A percentile compares a stretch with the other conserved stretches of the same genome.
Evolutionary conservation across 2,888 invertebrate species (phyloP).

Genomic region (Romanomermis culicivorax): DNA sequence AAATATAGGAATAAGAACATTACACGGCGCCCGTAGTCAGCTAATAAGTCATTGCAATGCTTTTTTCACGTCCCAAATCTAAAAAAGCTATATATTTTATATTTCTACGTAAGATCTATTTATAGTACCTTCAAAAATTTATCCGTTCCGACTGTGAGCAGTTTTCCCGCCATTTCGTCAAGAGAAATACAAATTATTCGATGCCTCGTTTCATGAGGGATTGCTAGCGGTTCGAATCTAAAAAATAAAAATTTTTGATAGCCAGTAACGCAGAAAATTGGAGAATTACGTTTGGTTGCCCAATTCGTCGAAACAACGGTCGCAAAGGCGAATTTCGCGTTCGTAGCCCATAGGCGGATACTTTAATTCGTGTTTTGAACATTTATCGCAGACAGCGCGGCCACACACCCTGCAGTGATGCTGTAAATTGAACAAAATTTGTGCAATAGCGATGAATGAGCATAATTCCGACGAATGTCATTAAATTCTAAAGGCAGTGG

Average conservation of each 20-base stretch:
- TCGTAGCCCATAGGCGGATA: slow-evolving; percentile 95
- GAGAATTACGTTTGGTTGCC: not conserved
- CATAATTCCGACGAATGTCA: slow-evolving; percentile 10
- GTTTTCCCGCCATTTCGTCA: slow-evolving; percentile 62
- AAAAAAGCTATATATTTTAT: too few species aligned
- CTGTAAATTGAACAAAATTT: slow-evolving; percentile 20
- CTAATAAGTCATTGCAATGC: not conserved
- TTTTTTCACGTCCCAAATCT: slow-evolving; percentile 1
- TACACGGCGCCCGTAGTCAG: too few species aligned
- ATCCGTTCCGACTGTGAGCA: slow-evolving; percentile 83
- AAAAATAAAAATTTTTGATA: slow-evolving; percentile 23
- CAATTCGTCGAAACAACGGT: slow-evolving; percentile 42
- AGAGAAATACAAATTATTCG: slow-evolving; percentile 64
- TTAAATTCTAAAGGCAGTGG: too few species aligned
- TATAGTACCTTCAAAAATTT: slow-evolving; percentile 63
- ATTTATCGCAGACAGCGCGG: slow-evolving; percentile 75
- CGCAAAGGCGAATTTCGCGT: slow-evolving; percentile 84
- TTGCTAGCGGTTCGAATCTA: slow-evolving; percentile 71
- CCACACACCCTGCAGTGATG: slow-evolving; percentile 52
- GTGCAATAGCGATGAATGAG: not conserved
- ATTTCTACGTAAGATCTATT: too few species aligned
- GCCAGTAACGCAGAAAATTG: not conserved
- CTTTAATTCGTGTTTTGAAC: slow-evolving; percentile 63
- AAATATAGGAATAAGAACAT: too few species aligned
- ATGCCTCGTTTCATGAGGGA: slow-evolving; percentile 85